These are phyloP conservation scores for Stomatorhinus ivindoensis DNA, from an alignment of 2,113 vertebrate species.

Conservation along the genomic window DNA sequence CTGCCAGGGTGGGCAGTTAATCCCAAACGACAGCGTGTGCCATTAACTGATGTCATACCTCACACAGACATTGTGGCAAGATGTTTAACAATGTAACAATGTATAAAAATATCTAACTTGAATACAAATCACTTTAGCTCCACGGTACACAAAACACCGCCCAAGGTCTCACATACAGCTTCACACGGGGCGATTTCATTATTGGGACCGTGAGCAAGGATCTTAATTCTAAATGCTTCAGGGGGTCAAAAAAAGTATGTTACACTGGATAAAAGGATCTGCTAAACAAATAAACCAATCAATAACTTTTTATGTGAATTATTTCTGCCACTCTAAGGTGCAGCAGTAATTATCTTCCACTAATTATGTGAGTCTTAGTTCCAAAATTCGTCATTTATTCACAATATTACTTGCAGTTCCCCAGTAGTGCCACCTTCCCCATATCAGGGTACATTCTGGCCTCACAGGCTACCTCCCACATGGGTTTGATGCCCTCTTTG, in stretches of 20 bases:
- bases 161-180: neutral
- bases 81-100: neutral
- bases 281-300: neutral
- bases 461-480: constrained; percentile 64
- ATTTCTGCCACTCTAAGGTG: neutral
- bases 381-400: neutral
- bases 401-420: neutral
- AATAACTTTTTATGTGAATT: neutral
- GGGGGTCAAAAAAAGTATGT: neutral
- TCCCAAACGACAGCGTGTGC: neutral
- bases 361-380: neutral
- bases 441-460: neutral
- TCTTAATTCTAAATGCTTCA: neutral
- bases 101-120: neutral
- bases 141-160: neutral
- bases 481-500: constrained; percentile 75
- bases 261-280: neutral
- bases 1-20: neutral
- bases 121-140: neutral
- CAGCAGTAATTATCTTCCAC: neutral
- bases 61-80: neutral
- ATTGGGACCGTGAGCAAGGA: neutral
- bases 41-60: neutral
- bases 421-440: neutral
- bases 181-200: neutral